A percentile compares a stretch with the other conserved stretches of the same genome.
Conservation (phyloP, 1,140 invertebrate species). For the Colletes latitarsis region DNA sequence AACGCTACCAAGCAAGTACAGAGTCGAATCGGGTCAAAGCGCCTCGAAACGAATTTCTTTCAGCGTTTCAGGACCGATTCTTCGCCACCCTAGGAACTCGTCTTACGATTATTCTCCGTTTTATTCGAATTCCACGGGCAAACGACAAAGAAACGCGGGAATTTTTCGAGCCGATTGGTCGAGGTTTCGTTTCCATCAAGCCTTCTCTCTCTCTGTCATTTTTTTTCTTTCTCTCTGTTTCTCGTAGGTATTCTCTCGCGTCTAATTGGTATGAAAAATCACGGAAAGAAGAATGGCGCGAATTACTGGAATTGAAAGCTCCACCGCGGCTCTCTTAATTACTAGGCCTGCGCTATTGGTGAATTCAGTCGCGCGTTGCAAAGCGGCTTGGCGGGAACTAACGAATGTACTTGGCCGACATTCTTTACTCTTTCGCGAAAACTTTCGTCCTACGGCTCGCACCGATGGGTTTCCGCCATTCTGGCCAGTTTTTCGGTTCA, state of each 20-base stretch:
- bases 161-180: constrained; percentile 18
- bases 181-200: not conserved
- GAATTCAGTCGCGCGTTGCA: constrained; percentile 46
- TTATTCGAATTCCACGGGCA: not conserved
- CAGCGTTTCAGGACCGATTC: not conserved
- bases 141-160: not conserved
- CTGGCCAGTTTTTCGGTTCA: not conserved
- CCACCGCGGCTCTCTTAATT: constrained; percentile 52
- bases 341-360: constrained; percentile 43
- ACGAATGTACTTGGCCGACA: constrained; percentile 55
- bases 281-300: constrained; percentile 34
- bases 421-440: constrained; percentile 39
- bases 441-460: constrained; percentile 37
- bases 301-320: constrained; percentile 51
- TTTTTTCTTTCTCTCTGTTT: not conserved
- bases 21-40: not conserved
- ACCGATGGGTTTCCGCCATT: not conserved
- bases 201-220: not conserved
- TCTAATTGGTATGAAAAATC: constrained; percentile 57
- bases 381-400: constrained; percentile 28
- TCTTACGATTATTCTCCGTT: not conserved
- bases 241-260: not conserved
- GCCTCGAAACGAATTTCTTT: not conserved
- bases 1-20: not conserved
- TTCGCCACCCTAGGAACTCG: not conserved